These are phyloP conservation scores for Xenopus borealis DNA, from an alignment of 2,113 vertebrate species.

Conservation along the genomic window DNA sequence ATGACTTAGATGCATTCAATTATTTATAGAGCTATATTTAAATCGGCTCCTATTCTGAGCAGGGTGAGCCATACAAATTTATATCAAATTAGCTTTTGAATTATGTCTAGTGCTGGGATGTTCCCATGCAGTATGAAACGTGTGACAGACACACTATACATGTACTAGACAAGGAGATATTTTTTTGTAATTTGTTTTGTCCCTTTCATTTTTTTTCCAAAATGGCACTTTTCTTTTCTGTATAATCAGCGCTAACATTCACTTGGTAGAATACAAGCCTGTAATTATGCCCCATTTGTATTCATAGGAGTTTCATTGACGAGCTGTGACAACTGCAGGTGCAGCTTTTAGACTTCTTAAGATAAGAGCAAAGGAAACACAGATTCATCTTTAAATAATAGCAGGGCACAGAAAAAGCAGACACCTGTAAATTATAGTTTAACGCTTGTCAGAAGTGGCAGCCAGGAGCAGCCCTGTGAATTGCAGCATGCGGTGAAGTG, in stretches of 20 bases:
- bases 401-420: conserved; percentile 5
- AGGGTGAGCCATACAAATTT: no score
- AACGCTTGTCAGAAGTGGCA: conserved; percentile 7
- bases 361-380: conserved; percentile 16
- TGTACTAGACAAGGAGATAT: no score
- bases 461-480: conserved; percentile 39
- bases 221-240: not conserved
- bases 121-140: no score
- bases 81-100: no score
- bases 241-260: conserved; percentile 11
- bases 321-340: conserved; percentile 29
- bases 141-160: no score
- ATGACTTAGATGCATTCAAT: no score
- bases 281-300: conserved; percentile 15
- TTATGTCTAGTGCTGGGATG: no score
- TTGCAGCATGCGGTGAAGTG: conserved; percentile 46
- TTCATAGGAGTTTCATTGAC: not conserved
- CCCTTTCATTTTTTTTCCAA: not conserved
- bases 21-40: no score
- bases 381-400: conserved; percentile 35
- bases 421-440: conserved; percentile 30
- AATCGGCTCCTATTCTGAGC: no score
- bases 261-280: not conserved
- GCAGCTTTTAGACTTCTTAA: conserved; percentile 14
- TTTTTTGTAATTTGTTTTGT: no score